phyloP scores from a whole-genome alignment of 1,140 invertebrate genomes.

The Helicorthomorpha holstii region DNA sequence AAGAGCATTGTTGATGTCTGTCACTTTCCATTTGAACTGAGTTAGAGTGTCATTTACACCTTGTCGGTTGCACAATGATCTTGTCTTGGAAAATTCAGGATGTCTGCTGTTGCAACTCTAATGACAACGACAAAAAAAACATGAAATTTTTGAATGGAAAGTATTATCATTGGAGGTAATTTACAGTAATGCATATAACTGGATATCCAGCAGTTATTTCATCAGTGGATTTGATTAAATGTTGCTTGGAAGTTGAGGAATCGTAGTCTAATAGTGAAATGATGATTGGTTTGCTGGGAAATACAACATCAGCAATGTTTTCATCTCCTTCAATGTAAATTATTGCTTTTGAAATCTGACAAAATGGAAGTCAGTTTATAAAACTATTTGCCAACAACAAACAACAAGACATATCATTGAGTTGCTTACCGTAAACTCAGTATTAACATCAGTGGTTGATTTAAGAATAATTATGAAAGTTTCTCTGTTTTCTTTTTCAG shows the following conservation, averaged over 20 bases:
- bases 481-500: constrained; percentile 23
- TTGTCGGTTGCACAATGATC: constrained; percentile 18
- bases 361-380: not conserved
- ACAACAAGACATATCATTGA: not conserved
- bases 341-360: constrained; percentile 20
- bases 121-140: constrained; percentile 18
- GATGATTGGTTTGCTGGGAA: constrained; percentile 22
- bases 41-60: constrained; percentile 25
- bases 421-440: constrained; percentile 18
- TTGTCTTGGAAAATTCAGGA: constrained; percentile 23
- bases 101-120: constrained; percentile 26
- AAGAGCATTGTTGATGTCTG: constrained; percentile 19
- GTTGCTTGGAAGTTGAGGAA: constrained; percentile 11
- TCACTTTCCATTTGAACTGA: constrained; percentile 24
- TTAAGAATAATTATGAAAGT: constrained; percentile 24
- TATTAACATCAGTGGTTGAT: constrained; percentile 18
- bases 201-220: constrained; percentile 25
- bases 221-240: too few species aligned
- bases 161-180: constrained; percentile 10
- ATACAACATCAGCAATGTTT: constrained; percentile 24
- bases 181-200: constrained; percentile 28
- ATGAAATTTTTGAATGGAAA: not conserved
- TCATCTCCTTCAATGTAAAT: constrained; percentile 25
- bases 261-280: constrained; percentile 26
- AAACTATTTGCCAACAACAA: constrained; percentile 1